Percentiles rank a stretch among this genome's conserved stretches.
Conservation (phyloP, 2,797 vertebrate genomes). For the Oreochromis grahami region DNA sequence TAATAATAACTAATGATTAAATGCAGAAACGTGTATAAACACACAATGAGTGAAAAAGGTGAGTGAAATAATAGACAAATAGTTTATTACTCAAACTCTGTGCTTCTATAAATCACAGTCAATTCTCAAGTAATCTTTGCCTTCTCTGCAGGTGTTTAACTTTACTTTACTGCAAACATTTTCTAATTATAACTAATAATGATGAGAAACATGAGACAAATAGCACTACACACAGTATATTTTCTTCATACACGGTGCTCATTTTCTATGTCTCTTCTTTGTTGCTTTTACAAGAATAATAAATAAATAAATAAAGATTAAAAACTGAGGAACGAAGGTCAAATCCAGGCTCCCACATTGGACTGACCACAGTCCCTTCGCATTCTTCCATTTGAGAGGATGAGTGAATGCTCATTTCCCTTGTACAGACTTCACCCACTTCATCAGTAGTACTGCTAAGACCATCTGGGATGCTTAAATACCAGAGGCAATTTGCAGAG, state of each 20-base stretch:
- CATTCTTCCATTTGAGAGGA: conserved; percentile 10
- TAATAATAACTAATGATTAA: background rate
- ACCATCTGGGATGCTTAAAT: conserved; percentile 41
- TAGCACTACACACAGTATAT: background rate
- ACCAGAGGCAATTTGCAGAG: conserved; percentile 33
- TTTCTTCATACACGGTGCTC: background rate
- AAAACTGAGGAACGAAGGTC: background rate
- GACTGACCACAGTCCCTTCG: conserved; percentile 15
- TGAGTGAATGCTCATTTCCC: conserved; percentile 30
- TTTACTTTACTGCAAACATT: background rate
- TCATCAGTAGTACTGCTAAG: conserved; percentile 8
- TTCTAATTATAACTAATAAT: background rate
- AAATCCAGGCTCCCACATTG: background rate
- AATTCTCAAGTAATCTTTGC: background rate
- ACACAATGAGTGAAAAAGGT: background rate
- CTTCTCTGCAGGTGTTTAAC: background rate
- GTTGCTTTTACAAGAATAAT: background rate
- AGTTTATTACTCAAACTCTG: background rate
- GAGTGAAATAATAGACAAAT: background rate
- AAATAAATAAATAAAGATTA: background rate
- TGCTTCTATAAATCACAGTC: background rate
- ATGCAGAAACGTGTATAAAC: background rate
- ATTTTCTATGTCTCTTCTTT: background rate
- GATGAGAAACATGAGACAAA: background rate
- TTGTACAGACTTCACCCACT: conserved; percentile 12